Percentiles rank a stretch among this genome's conserved stretches.
phyloP scores from a whole-genome alignment of 2,113 vertebrate species.

The Indicator maculatus region DNA sequence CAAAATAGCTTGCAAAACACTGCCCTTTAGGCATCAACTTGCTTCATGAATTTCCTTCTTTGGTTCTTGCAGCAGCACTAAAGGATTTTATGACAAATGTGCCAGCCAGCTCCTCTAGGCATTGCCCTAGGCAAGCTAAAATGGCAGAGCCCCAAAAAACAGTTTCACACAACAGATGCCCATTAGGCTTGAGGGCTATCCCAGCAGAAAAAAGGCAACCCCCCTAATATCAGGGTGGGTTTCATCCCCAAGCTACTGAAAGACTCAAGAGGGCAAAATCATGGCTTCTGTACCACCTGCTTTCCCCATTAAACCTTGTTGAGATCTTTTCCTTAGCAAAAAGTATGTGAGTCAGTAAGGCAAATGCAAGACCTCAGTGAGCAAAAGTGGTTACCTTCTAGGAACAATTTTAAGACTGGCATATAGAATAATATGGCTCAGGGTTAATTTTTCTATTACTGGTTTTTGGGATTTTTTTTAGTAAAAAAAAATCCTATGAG shows the following conservation, averaged over 20 bases:
- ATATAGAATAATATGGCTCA: neutral
- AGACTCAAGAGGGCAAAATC: neutral
- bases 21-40: neutral
- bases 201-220: neutral
- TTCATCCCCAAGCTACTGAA: neutral
- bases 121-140: neutral
- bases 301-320: rapidly evolving
- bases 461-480: too few relatives aligned
- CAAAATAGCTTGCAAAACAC: neutral
- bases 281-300: rapidly evolving
- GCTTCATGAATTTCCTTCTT: neutral
- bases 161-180: neutral
- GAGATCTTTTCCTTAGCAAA: neutral
- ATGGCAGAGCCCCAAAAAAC: neutral
- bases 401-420: neutral
- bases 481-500: neutral
- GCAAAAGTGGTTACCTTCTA: neutral
- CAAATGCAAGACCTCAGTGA: neutral
- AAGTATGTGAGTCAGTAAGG: neutral
- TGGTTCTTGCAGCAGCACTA: neutral
- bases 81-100: neutral
- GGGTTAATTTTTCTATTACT: neutral
- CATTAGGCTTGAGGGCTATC: neutral
- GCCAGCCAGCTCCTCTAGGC: neutral
- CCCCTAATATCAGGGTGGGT: neutral